Conservation (phyloP, 1,140 invertebrate genomes). For the Notospermus geniculatus region DNA sequence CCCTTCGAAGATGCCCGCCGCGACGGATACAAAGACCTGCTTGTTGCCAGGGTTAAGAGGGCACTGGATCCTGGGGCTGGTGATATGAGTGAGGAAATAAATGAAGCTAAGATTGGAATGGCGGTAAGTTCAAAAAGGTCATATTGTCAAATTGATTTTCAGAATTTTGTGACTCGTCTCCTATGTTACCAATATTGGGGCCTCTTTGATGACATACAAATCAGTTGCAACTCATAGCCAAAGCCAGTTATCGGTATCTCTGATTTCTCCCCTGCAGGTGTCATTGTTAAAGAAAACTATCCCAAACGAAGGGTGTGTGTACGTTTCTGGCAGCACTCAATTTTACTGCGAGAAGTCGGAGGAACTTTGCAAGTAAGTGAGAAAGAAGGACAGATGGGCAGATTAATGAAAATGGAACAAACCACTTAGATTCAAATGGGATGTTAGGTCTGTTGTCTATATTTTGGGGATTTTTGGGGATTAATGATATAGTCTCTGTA, state of each 20-base stretch:
- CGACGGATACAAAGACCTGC: conserved; percentile 29
- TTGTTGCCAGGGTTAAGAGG: conserved; percentile 33
- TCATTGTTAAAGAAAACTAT: conserved; percentile 36
- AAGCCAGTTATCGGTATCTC: no score
- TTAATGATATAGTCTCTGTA: no score
- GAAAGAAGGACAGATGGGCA: no score
- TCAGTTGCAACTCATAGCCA: no score
- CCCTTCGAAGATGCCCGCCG: conserved; percentile 30
- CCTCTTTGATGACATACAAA: no score
- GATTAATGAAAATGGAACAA: no score
- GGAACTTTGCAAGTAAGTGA: conserved; percentile 40
- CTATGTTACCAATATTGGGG: no score
- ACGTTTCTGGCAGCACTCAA: conserved; percentile 43
- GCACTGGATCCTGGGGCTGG: conserved; percentile 38
- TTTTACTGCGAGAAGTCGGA: conserved; percentile 27
- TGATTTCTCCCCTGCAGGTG: conserved; percentile 28
- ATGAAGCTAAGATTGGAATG: conserved; percentile 42
- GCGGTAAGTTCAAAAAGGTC: conserved; percentile 36
- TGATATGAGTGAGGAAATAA: conserved; percentile 33
- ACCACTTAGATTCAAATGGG: no score
- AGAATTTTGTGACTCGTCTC: no score
- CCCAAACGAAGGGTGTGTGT: conserved; percentile 39
- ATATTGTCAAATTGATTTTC: no score
- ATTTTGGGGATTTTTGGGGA: no score
- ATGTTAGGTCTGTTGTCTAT: no score